Percentiles rank a stretch among this genome's conserved stretches.
Conservation (phyloP, 2,888 invertebrate species). For the Hyposoter didymator region DNA sequence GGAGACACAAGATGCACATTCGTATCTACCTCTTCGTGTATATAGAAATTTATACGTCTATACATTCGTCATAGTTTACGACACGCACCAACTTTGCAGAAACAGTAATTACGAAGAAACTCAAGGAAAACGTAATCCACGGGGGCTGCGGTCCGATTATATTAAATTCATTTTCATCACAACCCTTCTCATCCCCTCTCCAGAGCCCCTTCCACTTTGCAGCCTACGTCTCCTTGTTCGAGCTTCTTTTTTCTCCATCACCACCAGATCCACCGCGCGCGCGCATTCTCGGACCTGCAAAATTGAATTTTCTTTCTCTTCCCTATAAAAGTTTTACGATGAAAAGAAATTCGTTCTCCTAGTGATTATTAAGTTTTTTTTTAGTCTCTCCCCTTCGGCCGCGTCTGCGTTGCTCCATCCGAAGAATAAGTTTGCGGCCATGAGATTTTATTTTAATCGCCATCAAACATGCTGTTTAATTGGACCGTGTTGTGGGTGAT, state of each 20-base stretch:
- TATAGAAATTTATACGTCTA: not conserved
- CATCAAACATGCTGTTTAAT: slow-evolving; percentile 3
- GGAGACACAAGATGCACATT: slow-evolving; percentile 28
- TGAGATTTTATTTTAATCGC: slow-evolving; percentile 8
- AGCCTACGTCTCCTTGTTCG: slow-evolving; percentile 1
- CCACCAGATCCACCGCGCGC: not conserved
- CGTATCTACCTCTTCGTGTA: not conserved
- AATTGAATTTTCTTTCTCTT: slow-evolving; percentile 22
- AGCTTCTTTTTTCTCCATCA: not conserved
- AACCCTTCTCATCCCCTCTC: not conserved
- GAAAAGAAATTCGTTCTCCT: slow-evolving; percentile 29
- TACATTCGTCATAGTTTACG: slow-evolving; percentile 34
- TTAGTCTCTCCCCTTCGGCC: not conserved
- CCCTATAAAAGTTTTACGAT: slow-evolving; percentile 31
- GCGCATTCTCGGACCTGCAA: not conserved
- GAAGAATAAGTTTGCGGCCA: slow-evolving; percentile 4
- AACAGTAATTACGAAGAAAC: slow-evolving; percentile 61
- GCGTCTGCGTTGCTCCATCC: not conserved
- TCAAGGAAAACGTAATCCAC: slow-evolving; percentile 52
- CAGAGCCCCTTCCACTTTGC: not conserved
- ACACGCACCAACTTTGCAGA: slow-evolving; percentile 45
- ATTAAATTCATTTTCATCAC: slow-evolving; percentile 59
- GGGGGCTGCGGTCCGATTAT: slow-evolving; percentile 32
- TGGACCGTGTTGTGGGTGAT: not conserved
- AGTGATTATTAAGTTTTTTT: slow-evolving; percentile 28